Evolutionary conservation across 2,797 vertebrate species (phyloP).

Genomic region (Micropoecilia bifurca): DNA sequence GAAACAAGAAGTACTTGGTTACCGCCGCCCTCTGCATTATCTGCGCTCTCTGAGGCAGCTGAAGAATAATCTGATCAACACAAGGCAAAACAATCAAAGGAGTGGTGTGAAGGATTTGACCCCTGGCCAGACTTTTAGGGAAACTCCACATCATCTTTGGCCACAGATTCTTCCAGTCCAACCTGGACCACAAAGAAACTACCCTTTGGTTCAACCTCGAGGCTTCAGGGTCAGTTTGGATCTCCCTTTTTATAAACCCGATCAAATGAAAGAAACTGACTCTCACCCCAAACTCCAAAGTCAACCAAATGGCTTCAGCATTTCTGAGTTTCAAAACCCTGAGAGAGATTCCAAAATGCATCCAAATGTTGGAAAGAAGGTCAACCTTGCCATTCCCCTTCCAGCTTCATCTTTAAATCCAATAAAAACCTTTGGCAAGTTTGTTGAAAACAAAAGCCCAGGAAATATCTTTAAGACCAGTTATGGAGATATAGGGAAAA

Average conservation of each 20-base stretch:
- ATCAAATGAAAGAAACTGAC: not conserved
- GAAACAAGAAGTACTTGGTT: not conserved
- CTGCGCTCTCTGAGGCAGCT: conserved; percentile 3
- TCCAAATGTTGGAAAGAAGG: no score
- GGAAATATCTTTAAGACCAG: not conserved
- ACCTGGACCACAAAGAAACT: not conserved
- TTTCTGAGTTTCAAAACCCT: not conserved
- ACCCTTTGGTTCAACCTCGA: not conserved
- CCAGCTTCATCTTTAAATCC: not conserved
- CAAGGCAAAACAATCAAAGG: not conserved
- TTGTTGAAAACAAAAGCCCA: not conserved
- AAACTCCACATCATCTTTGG: not conserved
- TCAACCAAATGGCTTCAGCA: not conserved
- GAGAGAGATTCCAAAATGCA: not conserved
- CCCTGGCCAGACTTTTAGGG: no score
- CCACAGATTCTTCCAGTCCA: accelerated
- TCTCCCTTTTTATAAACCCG: not conserved
- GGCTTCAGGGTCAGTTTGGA: conserved; percentile 31
- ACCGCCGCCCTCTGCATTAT: conserved; percentile 21
- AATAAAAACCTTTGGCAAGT: no score
- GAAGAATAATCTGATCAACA: not conserved
- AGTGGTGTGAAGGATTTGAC: not conserved
- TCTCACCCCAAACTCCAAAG: not conserved
- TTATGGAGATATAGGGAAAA: not conserved
- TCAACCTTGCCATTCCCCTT: conserved; percentile 2